These are phyloP conservation scores for Folsomia manolachei DNA, from an alignment of 2,888 invertebrate genomes.

Conservation along the genomic window DNA sequence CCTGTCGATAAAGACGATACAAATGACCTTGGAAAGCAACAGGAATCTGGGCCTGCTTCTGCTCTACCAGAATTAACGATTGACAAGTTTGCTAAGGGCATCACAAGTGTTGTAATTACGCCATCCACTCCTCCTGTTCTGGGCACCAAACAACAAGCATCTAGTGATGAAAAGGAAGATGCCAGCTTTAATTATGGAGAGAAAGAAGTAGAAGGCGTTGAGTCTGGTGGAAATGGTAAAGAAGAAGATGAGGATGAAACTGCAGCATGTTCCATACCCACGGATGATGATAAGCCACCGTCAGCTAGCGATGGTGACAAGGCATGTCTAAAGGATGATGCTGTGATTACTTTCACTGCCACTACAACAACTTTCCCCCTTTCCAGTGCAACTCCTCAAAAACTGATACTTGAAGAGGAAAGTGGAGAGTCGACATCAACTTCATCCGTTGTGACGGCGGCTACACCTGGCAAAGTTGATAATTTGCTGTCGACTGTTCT, in stretches of 20 bases:
- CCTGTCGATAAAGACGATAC: not conserved
- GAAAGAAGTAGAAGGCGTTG: slow-evolving; percentile 13
- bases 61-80: not conserved
- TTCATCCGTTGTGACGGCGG: slow-evolving; percentile 22
- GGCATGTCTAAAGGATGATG: not conserved
- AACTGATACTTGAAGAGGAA: not conserved
- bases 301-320: slow-evolving; percentile 29
- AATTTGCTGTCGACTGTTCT: too few species aligned
- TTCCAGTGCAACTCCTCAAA: not conserved
- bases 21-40: not conserved
- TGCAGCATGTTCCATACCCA: slow-evolving; percentile 24
- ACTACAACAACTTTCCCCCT: not conserved
- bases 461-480: slow-evolving; percentile 17
- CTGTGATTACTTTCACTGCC: not conserved
- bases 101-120: slow-evolving; percentile 35
- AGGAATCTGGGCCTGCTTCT: not conserved
- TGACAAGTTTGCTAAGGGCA: not conserved
- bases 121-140: slow-evolving; percentile 35
- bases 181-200: slow-evolving; percentile 22
- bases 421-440: slow-evolving; percentile 22
- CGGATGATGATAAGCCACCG: slow-evolving; percentile 22
- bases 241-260: slow-evolving; percentile 22
- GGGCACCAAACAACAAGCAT: not conserved
- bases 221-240: slow-evolving; percentile 30
- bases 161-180: slow-evolving; percentile 23